Percentiles rank a stretch among this genome's conserved stretches.
Evolutionary conservation across 2,113 vertebrate species (phyloP).

Genomic region (Tachycineta bicolor): DNA sequence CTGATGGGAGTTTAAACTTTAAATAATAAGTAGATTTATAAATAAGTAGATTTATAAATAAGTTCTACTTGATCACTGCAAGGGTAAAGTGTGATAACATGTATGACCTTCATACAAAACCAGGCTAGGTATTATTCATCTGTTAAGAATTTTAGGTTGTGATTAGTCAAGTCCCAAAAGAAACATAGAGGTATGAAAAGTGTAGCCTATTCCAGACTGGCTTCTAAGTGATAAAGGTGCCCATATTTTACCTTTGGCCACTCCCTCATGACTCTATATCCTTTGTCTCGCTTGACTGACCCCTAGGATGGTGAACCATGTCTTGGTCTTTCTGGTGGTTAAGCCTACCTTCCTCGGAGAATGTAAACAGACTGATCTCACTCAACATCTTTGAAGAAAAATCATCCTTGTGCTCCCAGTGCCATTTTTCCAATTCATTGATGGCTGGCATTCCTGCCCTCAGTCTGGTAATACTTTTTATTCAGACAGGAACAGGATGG

Average conservation of each 20-base stretch:
- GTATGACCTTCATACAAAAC: neutral
- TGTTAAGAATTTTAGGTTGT: neutral
- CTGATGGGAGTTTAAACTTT: neutral
- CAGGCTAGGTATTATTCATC: neutral
- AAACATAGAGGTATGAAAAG: neutral
- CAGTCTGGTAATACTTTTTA: neutral
- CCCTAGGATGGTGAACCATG: neutral
- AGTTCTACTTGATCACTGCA: neutral
- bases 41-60: neutral
- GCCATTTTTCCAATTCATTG: neutral
- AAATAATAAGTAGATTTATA: neutral
- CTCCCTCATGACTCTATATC: neutral
- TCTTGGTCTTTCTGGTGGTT: neutral
- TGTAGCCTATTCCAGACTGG: neutral
- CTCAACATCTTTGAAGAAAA: neutral
- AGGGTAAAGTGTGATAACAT: neutral
- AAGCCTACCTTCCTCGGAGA: rapidly evolving
- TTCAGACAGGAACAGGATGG: neutral
- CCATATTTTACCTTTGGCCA: rapidly evolving
- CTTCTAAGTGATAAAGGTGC: neutral
- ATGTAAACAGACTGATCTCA: neutral
- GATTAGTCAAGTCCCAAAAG: neutral
- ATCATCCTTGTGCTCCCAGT: neutral
- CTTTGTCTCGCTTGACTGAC: neutral
- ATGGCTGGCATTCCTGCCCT: neutral